Percentiles rank a stretch among this genome's conserved stretches.
phyloP scores from a whole-genome alignment of 2,797 vertebrate genomes.

The Labroides dimidiatus region DNA sequence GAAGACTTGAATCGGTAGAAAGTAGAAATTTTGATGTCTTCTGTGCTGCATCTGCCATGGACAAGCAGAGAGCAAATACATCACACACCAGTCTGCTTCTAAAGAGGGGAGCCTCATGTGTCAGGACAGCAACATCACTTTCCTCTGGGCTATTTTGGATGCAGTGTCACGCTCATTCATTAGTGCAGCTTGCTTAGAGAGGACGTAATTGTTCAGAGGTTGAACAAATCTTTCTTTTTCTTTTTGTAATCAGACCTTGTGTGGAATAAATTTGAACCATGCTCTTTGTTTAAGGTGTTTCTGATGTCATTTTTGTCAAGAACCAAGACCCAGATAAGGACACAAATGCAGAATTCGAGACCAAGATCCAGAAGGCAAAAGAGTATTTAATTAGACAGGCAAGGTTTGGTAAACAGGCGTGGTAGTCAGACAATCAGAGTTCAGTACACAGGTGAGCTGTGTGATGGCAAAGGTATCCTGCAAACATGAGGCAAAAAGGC shows the following conservation, averaged over 20 bases:
- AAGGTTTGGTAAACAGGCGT: too few species aligned
- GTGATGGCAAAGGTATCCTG: too few species aligned
- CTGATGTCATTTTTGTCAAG: conserved; percentile 13
- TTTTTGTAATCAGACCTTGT: background rate
- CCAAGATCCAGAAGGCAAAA: too few species aligned
- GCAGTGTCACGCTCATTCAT: conserved; percentile 42
- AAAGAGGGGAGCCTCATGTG: conserved; percentile 16
- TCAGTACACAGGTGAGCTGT: too few species aligned
- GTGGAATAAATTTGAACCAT: conserved; percentile 25
- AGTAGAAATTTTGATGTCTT: conserved; percentile 39
- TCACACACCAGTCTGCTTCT: conserved; percentile 31
- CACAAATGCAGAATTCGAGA: too few species aligned
- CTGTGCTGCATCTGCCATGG: conserved; percentile 31
- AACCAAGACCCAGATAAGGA: too few species aligned
- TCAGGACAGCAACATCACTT: conserved; percentile 49
- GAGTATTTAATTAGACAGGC: too few species aligned
- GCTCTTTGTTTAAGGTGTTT: conserved; percentile 34
- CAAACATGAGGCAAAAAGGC: too few species aligned
- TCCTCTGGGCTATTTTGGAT: conserved; percentile 35
- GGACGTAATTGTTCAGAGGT: conserved; percentile 9
- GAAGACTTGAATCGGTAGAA: conserved; percentile 4
- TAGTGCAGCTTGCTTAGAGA: conserved; percentile 26
- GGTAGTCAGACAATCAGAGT: too few species aligned
- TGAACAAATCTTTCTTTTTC: background rate
- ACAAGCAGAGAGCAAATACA: conserved; percentile 28